Conservation (phyloP, 2,888 invertebrate species). For the Leptinotarsa juncta region DNA sequence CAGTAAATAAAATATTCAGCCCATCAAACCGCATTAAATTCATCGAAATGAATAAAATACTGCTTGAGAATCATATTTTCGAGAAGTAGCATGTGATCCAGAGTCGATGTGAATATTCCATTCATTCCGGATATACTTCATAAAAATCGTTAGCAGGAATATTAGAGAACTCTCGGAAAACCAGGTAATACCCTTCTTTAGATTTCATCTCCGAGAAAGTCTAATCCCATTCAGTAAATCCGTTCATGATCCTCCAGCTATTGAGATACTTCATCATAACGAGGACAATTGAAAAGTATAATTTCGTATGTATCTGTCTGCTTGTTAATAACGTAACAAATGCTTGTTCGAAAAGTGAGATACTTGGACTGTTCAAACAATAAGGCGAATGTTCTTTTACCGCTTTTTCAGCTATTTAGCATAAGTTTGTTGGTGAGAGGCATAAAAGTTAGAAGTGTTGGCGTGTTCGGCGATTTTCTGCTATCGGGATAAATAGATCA, state of each 20-base stretch:
- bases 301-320: not conserved
- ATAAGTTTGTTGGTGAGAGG: no score
- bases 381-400: no score
- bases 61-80: not conserved
- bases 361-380: no score
- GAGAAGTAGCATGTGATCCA: not conserved
- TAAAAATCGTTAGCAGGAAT: not conserved
- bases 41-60: not conserved
- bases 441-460: no score
- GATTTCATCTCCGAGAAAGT: slow-evolving; percentile 1
- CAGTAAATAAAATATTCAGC: not conserved
- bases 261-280: not conserved
- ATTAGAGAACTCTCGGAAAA: not conserved
- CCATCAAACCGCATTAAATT: not conserved
- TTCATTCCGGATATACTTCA: not conserved
- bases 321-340: not conserved
- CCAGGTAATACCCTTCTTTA: not conserved
- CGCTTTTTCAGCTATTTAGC: no score
- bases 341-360: not conserved
- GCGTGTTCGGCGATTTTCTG: no score
- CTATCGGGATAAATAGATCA: no score
- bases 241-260: not conserved
- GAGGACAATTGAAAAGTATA: not conserved
- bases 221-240: slow-evolving; percentile 3
- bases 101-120: not conserved